Conservation (phyloP, 2,113 vertebrate species). For the Chionomys nivalis region DNA sequence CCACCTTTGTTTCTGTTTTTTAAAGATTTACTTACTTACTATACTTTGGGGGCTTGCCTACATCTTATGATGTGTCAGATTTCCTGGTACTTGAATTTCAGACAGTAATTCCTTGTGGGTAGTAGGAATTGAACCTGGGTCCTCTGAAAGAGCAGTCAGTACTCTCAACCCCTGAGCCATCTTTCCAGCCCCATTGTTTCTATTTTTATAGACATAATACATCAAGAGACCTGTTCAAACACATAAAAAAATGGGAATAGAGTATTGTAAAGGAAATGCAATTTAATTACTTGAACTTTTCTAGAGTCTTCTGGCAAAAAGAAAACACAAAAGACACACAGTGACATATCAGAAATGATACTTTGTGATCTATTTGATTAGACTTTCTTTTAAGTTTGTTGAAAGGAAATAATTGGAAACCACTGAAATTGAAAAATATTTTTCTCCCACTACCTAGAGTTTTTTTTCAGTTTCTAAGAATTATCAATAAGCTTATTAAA, state of each 20-base stretch:
- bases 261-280: not conserved
- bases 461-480: not conserved
- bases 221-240: not conserved
- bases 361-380: not conserved
- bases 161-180: not conserved
- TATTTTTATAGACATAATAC: not conserved
- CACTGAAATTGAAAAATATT: not conserved
- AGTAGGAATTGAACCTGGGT: not conserved
- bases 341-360: not conserved
- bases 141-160: not conserved
- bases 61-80: too few relatives aligned
- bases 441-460: not conserved
- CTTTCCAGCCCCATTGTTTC: not conserved
- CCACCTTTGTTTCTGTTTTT: too few relatives aligned
- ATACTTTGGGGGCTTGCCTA: too few relatives aligned
- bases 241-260: not conserved
- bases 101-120: not conserved
- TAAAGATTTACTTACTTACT: too few relatives aligned
- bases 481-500: not conserved
- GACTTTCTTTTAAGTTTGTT: not conserved
- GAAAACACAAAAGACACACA: not conserved
- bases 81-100: too few relatives aligned
- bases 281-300: not conserved
- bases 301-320: not conserved
- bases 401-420: not conserved